Evolutionary conservation across 2,113 vertebrate species (phyloP).

Genomic region (Deroptyus accipitrinus): DNA sequence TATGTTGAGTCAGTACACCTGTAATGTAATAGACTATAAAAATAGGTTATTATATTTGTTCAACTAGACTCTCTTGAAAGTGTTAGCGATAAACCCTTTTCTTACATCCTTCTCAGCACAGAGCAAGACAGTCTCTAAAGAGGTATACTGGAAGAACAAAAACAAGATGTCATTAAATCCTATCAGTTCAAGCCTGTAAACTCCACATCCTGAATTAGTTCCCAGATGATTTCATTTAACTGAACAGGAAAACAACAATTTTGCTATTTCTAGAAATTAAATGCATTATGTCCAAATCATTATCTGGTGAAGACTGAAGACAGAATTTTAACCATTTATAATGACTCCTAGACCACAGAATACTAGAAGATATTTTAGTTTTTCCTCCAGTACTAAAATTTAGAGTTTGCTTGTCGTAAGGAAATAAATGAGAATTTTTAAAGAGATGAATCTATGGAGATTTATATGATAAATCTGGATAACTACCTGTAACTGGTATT

Average conservation of each 20-base stretch:
- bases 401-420: neutral
- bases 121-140: neutral
- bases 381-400: neutral
- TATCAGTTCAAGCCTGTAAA: neutral
- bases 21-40: neutral
- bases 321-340: neutral
- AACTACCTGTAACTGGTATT: neutral
- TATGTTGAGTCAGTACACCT: neutral
- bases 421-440: neutral
- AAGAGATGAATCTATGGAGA: neutral
- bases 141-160: neutral
- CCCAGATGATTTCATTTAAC: neutral
- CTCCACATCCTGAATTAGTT: neutral
- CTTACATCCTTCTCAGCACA: neutral
- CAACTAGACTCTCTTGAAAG: neutral
- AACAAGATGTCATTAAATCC: neutral
- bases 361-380: neutral
- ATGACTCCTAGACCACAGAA: neutral
- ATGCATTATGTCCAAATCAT: neutral
- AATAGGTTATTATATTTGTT: neutral
- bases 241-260: neutral
- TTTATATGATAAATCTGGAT: neutral
- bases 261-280: neutral
- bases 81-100: neutral
- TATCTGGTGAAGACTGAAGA: neutral